phyloP scores from a whole-genome alignment of 2,797 vertebrate genomes.

The Parauchenoglanis punctatus region DNA sequence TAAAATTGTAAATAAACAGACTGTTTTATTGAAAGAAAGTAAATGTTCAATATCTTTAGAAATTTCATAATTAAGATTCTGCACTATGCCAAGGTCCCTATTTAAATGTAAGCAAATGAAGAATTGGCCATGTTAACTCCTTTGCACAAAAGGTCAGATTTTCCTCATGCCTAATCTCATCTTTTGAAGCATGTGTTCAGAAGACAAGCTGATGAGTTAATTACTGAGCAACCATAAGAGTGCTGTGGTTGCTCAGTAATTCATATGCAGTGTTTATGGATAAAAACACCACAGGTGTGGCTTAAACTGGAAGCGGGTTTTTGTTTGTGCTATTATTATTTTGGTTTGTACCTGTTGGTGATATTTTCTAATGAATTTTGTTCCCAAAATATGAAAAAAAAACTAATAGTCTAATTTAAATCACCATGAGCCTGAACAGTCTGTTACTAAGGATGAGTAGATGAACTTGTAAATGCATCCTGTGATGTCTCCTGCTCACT shows the following conservation, averaged over 20 bases:
- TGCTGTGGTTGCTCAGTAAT: neutral
- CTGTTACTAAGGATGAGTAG: neutral
- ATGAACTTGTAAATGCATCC: neutral
- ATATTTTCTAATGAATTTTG: neutral
- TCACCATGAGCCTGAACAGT: neutral
- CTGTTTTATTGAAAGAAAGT: neutral
- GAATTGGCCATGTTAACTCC: neutral
- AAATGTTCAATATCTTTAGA: neutral
- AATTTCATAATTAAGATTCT: neutral
- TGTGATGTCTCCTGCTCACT: neutral
- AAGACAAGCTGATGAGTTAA: neutral
- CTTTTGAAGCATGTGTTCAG: neutral
- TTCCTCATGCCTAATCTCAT: neutral
- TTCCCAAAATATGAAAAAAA: neutral
- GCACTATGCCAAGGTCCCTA: too few relatives aligned
- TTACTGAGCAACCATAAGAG: neutral
- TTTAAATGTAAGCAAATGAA: neutral
- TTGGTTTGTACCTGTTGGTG: neutral
- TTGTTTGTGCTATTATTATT: neutral
- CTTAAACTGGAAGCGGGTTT: neutral
- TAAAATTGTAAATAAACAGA: neutral
- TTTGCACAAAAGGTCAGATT: neutral
- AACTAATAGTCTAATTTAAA: neutral
- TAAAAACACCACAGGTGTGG: neutral
- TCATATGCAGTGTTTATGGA: neutral